A percentile compares a stretch with the other conserved stretches of the same genome.
phyloP scores from a whole-genome alignment of 2,797 vertebrate genomes.

The Rhinophrynus dorsalis region DNA sequence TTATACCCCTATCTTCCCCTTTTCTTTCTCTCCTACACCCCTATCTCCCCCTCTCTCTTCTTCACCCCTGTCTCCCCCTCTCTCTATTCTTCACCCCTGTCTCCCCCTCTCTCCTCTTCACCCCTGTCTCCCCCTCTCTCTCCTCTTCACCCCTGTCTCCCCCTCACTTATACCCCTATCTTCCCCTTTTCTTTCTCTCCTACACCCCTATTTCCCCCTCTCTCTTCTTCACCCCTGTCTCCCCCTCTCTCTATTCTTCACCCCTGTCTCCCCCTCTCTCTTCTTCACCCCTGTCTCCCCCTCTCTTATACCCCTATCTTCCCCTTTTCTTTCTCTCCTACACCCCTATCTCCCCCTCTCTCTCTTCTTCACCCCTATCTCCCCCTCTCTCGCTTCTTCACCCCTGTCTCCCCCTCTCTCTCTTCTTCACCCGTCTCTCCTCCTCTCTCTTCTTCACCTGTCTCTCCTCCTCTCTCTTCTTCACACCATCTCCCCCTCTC shows the following conservation, averaged over 20 bases:
- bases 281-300: background rate
- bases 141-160: background rate
- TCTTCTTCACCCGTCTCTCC: background rate
- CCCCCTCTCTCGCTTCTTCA: too few species aligned
- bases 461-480: too few species aligned
- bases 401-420: background rate
- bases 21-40: background rate
- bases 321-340: background rate
- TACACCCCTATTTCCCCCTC: background rate
- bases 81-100: background rate
- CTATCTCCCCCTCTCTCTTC: background rate
- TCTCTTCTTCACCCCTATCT: background rate
- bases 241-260: too few species aligned
- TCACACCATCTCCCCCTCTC: too few species aligned
- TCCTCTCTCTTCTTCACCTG: too few species aligned
- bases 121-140: background rate
- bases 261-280: background rate
- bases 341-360: background rate
- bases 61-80: background rate
- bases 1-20: background rate
- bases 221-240: background rate
- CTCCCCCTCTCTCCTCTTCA: background rate
- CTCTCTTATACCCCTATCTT: background rate
- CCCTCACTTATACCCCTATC: background rate
- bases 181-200: background rate